Evolutionary conservation across 2,888 invertebrate species (phyloP).

Genomic region (Steromphala cineraria): DNA sequence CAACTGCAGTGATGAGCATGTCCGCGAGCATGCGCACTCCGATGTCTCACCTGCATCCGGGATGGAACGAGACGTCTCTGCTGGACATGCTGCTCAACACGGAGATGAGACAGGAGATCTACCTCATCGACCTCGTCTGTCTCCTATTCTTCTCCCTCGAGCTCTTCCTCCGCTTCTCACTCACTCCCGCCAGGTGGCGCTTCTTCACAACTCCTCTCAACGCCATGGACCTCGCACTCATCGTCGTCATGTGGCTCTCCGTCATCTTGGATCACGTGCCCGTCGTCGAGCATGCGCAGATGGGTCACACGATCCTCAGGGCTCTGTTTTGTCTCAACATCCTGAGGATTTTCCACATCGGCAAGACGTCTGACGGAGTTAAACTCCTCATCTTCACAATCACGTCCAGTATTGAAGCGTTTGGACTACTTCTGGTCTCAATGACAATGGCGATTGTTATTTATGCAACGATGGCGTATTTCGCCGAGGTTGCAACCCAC

Average conservation of each 20-base stretch:
- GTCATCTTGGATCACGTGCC: neutral
- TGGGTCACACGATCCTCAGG: neutral
- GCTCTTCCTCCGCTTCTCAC: neutral
- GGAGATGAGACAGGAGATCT: neutral
- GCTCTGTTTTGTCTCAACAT: neutral
- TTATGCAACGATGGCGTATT: neutral
- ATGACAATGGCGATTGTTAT: slow-evolving; percentile 2
- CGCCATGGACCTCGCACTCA: neutral
- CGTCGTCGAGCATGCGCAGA: neutral
- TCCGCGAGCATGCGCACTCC: neutral
- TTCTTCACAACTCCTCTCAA: neutral
- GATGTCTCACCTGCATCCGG: neutral
- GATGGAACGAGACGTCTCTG: neutral
- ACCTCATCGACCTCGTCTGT: neutral
- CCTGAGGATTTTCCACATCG: neutral
- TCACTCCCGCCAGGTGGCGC: neutral
- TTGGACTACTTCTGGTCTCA: neutral
- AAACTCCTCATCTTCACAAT: neutral
- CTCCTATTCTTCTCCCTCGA: neutral
- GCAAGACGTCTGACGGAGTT: neutral
- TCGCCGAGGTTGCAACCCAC: neutral
- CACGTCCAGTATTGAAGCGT: neutral
- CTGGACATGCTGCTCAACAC: neutral
- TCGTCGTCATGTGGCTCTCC: neutral
- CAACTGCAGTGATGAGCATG: neutral